These are phyloP conservation scores for Drosophila fuyamai DNA, from an alignment of 1,140 invertebrate species.

Conservation along the genomic window DNA sequence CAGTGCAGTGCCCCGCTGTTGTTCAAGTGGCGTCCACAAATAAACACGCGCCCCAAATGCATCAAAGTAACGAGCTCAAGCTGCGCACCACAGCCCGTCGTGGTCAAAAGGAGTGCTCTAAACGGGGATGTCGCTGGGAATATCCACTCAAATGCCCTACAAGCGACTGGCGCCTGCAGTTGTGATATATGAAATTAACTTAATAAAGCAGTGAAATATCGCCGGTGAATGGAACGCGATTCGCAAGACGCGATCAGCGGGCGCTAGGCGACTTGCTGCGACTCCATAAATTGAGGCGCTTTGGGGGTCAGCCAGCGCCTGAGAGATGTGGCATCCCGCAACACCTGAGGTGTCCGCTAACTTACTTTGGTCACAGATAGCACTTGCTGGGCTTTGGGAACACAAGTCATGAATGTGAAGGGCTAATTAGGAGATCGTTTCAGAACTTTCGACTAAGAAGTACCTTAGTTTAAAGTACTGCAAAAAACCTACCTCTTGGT, in stretches of 20 bases:
- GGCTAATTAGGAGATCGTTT: slow-evolving; percentile 11
- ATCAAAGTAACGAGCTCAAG: slow-evolving; percentile 84
- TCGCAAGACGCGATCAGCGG: slow-evolving; percentile 42
- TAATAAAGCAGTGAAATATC: slow-evolving; percentile 84
- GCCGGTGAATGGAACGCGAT: slow-evolving; percentile 53
- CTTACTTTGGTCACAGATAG: slow-evolving; percentile 25
- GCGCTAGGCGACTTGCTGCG: slow-evolving; percentile 66
- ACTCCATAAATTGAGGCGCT: slow-evolving; percentile 71
- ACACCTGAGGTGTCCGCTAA: slow-evolving; percentile 49
- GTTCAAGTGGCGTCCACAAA: slow-evolving; percentile 70
- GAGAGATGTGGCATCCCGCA: slow-evolving; percentile 54
- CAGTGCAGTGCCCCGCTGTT: slow-evolving; percentile 65
- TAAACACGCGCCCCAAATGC: slow-evolving; percentile 78
- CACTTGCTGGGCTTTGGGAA: neutral
- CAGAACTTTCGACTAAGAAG: neutral
- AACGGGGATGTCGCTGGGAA: neutral
- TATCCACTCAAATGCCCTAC: slow-evolving; percentile 34
- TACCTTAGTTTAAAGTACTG: no score
- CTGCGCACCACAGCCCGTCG: slow-evolving; percentile 68
- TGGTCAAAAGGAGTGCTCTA: slow-evolving; percentile 14
- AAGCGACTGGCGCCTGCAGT: slow-evolving; percentile 69
- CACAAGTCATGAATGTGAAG: slow-evolving; percentile 11
- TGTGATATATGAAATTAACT: slow-evolving; percentile 80
- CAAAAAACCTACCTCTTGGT: no score
- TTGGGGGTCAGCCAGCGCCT: slow-evolving; percentile 29